Evolutionary conservation across 2,113 vertebrate species (phyloP).

Genomic region (Alethe castanea): DNA sequence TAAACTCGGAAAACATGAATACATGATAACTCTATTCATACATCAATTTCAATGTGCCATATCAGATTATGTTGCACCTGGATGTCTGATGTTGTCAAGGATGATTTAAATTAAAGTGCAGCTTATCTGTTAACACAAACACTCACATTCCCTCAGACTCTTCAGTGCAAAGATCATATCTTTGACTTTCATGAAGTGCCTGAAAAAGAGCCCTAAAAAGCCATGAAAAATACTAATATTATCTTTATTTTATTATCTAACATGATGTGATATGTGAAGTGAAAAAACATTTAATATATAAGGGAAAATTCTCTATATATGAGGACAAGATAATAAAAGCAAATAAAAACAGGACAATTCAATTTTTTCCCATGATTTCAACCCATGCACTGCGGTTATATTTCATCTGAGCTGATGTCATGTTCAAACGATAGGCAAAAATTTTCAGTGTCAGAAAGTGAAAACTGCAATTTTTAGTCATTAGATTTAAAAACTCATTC

Average conservation of each 20-base stretch:
- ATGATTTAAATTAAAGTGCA: slow-evolving; percentile 1
- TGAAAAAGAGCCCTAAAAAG: background rate
- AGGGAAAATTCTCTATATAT: background rate
- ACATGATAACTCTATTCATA: background rate
- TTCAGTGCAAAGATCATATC: background rate
- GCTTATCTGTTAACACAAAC: background rate
- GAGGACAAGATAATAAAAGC: background rate
- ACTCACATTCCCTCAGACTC: background rate
- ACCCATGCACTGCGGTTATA: background rate
- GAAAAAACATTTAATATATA: background rate
- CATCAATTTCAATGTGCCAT: background rate
- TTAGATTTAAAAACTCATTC: background rate
- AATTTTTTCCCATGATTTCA: background rate
- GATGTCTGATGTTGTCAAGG: slow-evolving; percentile 20
- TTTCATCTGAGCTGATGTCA: background rate
- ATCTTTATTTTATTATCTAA: background rate
- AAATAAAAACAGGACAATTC: background rate
- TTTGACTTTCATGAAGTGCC: background rate
- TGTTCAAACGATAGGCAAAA: background rate
- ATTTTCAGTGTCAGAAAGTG: background rate
- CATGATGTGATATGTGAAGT: background rate
- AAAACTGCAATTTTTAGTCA: background rate
- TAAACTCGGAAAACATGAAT: background rate
- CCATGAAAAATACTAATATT: background rate
- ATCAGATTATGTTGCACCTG: slow-evolving; percentile 35